Conservation (phyloP, 2,113 vertebrate species). For the Solenodon paradoxus region DNA sequence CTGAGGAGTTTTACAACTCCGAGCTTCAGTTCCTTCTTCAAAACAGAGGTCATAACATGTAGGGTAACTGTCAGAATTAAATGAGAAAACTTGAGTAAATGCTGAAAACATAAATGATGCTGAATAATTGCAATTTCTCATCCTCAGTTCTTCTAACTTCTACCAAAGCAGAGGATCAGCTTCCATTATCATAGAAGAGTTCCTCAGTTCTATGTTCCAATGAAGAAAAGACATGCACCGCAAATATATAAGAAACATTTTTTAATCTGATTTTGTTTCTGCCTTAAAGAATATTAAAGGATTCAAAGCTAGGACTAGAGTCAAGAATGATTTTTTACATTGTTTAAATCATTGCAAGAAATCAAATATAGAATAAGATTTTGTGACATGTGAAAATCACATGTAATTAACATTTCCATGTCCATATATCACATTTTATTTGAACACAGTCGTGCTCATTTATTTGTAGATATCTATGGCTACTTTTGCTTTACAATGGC, state of each 20-base stretch:
- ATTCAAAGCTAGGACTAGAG: neutral
- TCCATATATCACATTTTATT: neutral
- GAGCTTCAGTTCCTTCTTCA: neutral
- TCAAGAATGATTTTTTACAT: neutral
- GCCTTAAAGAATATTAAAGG: neutral
- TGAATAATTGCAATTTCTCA: neutral
- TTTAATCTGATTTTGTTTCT: neutral
- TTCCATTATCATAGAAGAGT: neutral
- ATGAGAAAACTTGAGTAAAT: neutral
- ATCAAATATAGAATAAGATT: neutral
- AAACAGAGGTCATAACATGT: neutral
- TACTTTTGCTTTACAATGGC: neutral
- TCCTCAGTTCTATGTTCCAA: neutral
- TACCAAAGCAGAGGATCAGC: neutral
- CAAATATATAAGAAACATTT: neutral
- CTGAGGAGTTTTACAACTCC: neutral
- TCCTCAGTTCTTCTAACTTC: neutral
- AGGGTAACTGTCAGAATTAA: neutral
- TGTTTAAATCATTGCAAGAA: neutral
- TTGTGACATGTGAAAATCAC: neutral
- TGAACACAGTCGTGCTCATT: neutral
- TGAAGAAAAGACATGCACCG: neutral
- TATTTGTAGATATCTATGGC: neutral
- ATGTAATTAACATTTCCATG: neutral
- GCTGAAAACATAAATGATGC: neutral